Percentiles rank a stretch among this genome's conserved stretches.
Conservation (phyloP, 2,888 invertebrate genomes). For the Molorchus minor region DNA sequence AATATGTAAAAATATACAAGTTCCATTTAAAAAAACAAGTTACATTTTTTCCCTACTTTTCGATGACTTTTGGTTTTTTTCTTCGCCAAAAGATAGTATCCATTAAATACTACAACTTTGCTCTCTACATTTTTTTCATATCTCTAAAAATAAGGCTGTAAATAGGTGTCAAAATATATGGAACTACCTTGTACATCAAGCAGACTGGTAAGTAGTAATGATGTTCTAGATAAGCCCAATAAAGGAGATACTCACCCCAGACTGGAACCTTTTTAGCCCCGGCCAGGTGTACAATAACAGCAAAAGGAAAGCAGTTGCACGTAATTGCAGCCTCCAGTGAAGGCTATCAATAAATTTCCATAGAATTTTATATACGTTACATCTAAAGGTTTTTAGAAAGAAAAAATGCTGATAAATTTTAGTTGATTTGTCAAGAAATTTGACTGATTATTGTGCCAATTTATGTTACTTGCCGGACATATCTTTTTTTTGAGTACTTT, state of each 20-base stretch:
- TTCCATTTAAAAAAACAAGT: too few relatives aligned
- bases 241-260: conserved; percentile 74
- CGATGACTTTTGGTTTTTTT: too few relatives aligned
- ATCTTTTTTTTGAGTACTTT: conserved; percentile 13
- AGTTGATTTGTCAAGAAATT: conserved; percentile 28
- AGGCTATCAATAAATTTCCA: conserved; percentile 32
- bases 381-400: background rate
- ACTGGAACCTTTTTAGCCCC: conserved; percentile 85
- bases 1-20: too few relatives aligned
- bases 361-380: background rate
- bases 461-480: conserved; percentile 39
- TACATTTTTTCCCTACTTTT: too few relatives aligned
- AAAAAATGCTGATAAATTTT: conserved; percentile 1
- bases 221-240: conserved; percentile 59
- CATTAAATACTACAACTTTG: too few relatives aligned
- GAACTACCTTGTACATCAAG: too few relatives aligned
- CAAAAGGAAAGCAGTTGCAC: conserved; percentile 90
- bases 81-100: too few relatives aligned
- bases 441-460: conserved; percentile 51
- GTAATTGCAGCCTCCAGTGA: conserved; percentile 70
- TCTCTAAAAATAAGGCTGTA: too few relatives aligned
- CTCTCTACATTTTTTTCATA: too few relatives aligned
- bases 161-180: too few relatives aligned
- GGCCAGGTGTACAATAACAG: conserved; percentile 95
- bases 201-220: too few relatives aligned